Evolutionary conservation across 2,797 vertebrate genomes (phyloP).

Genomic region (Galagoides demidoff): DNA sequence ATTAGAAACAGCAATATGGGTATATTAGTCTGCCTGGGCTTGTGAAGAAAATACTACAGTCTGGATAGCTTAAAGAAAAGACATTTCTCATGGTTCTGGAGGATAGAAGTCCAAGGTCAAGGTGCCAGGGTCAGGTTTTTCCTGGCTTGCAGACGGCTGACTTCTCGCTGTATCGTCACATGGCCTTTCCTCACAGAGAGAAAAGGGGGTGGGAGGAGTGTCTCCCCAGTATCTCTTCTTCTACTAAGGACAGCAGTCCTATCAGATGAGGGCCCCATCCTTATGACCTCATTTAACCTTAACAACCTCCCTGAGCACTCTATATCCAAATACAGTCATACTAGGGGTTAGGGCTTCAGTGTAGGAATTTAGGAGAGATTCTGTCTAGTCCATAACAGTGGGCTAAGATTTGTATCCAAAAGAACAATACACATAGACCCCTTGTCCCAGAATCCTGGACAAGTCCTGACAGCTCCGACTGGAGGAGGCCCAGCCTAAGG

Average conservation of each 20-base stretch:
- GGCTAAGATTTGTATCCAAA: background rate
- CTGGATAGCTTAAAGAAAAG: background rate
- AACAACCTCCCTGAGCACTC: background rate
- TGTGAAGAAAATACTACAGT: background rate
- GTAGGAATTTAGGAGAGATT: background rate
- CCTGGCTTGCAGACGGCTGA: background rate
- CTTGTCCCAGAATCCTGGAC: background rate
- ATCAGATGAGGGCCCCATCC: background rate
- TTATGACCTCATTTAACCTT: background rate
- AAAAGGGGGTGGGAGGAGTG: background rate
- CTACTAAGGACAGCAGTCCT: background rate
- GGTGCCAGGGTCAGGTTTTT: background rate
- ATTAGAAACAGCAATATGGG: background rate
- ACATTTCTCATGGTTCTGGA: background rate
- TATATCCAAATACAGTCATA: background rate
- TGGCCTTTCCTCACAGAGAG: background rate
- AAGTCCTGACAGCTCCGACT: background rate
- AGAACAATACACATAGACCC: background rate
- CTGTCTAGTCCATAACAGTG: background rate
- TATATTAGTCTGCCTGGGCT: background rate
- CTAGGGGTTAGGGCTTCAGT: background rate
- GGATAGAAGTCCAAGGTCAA: background rate
- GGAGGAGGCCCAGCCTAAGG: background rate
- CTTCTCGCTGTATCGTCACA: background rate
- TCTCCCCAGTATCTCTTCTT: background rate